Base-by-base conservation (phyloP, 2,888 invertebrate genomes). In the Barypeithes pellucidus region DNA sequence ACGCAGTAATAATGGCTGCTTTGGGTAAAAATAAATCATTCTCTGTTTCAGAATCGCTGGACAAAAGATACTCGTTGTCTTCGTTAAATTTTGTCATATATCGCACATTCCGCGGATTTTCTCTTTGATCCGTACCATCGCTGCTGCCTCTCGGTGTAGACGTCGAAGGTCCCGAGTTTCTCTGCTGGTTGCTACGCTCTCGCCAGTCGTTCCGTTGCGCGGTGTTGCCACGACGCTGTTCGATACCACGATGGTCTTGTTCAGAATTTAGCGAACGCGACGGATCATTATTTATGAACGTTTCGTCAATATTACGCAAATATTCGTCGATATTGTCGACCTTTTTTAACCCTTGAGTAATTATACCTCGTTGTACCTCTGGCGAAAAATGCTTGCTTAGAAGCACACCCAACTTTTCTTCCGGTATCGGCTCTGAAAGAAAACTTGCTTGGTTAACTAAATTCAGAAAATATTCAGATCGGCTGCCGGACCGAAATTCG, bases 311-410 rank as follows among this genome's bases (percentile, higher is more conserved):
- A 65, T 67, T 72, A 7, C 39, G 36, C 16, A 76, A 57, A 41
- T 75, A 72, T 14, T 66, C 67, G 24, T 76, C 76, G 3, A 76
- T 66, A 11, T 65, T 68, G 12, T 76, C 76, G 3, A 69, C n/a
- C 8, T 54, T 66, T 29, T 39, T 47, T 12, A 70, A 50, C n/a
- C 72, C 73, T 33, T 59, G 59, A 0, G 69, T 72, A 8, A 76
- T 43, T 22, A 76, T 68, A 39, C 74, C 76, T 29, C 72, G 54
- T 33, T 63, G 63, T 7, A 76, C 39, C 20, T 76, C 72, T 3
- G 65, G 22, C 3, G 68, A 9, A 67, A 76, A 76, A 71, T 71
- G 71, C 50, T 70, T 70, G 11, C 60, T 16, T n/a, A 70, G 16
- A 29, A 61, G 47, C 4, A 12, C 16, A 14, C 70, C 43, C 54